A percentile compares a stretch with the other conserved stretches of the same genome.
Conservation (phyloP, 2,113 vertebrate genomes). For the Gorsachius goisagi region DNA sequence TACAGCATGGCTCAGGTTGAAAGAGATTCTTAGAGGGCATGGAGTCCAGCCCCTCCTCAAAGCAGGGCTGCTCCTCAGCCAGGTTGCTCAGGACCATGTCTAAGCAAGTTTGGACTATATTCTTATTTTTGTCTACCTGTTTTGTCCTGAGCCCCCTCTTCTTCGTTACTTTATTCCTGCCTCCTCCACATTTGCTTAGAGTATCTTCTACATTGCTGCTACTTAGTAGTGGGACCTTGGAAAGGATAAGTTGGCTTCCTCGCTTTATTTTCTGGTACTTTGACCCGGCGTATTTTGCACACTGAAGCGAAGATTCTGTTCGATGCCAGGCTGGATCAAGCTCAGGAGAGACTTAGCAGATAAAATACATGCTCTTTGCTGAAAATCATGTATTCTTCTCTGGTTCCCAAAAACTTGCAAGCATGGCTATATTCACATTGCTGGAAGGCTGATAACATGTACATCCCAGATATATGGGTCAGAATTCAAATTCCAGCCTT, state of each 20-base stretch:
- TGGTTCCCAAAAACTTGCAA: not conserved
- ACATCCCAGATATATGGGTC: not conserved
- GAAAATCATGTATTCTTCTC: not conserved
- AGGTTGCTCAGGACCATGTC: not conserved
- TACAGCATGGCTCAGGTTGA: not conserved
- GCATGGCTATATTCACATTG: not conserved
- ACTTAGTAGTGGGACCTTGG: not conserved
- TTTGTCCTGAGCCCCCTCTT: fast-evolving
- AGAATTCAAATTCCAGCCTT: not conserved
- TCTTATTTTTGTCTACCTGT: not conserved
- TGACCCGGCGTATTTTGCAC: not conserved
- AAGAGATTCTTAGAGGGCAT: not conserved
- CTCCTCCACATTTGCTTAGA: not conserved
- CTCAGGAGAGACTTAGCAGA: not conserved
- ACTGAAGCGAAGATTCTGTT: not conserved
- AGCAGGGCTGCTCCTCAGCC: not conserved
- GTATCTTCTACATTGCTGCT: not conserved
- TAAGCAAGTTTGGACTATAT: not conserved
- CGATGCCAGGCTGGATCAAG: not conserved
- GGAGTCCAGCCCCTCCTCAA: not conserved
- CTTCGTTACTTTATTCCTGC: not conserved
- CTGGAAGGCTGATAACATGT: not conserved
- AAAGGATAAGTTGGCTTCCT: not conserved
- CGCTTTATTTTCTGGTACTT: not conserved
- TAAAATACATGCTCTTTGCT: not conserved